Evolutionary conservation across 2,797 vertebrate species (phyloP).

Genomic region (Hippocampus kuda): DNA sequence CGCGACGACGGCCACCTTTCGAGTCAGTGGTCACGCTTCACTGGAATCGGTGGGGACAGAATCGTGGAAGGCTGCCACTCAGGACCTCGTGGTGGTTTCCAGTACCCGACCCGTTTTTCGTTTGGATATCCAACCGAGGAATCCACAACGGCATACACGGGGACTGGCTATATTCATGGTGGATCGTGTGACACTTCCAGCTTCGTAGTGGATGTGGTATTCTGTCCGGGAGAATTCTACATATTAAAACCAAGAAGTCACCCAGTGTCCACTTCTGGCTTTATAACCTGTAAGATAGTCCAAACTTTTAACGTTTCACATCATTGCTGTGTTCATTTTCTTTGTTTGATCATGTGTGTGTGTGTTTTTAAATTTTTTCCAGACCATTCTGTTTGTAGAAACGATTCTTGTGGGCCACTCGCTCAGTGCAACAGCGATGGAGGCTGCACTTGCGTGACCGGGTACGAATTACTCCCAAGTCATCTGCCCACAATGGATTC

Average conservation of each 20-base stretch:
- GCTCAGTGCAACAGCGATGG: slow-evolving; percentile 20
- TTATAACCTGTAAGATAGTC: slow-evolving; percentile 28
- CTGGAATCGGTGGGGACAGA: slow-evolving; percentile 44
- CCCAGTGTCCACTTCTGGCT: rapidly evolving
- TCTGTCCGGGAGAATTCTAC: slow-evolving; percentile 42
- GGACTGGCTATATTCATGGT: rapidly evolving
- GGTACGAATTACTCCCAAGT: slow-evolving; percentile 11
- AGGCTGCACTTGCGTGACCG: slow-evolving; percentile 24
- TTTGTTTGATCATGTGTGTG: not conserved
- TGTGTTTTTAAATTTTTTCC: not conserved
- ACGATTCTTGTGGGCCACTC: slow-evolving; percentile 26
- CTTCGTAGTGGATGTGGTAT: not conserved
- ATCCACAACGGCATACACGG: not conserved
- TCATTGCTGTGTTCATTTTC: not conserved
- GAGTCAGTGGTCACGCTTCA: slow-evolving; percentile 36
- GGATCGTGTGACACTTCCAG: rapidly evolving
- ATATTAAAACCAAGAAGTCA: slow-evolving; percentile 12
- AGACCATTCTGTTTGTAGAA: slow-evolving; percentile 26
- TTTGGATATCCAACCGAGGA: slow-evolving; percentile 5
- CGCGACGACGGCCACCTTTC: not conserved
- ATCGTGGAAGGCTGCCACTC: rapidly evolving
- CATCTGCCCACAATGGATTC: slow-evolving; percentile 1
- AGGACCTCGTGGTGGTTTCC: rapidly evolving
- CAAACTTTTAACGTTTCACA: not conserved
- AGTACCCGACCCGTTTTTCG: rapidly evolving